These are phyloP conservation scores for Sebastes itinus DNA, from an alignment of 2,797 vertebrate species.

Conservation along the genomic window DNA sequence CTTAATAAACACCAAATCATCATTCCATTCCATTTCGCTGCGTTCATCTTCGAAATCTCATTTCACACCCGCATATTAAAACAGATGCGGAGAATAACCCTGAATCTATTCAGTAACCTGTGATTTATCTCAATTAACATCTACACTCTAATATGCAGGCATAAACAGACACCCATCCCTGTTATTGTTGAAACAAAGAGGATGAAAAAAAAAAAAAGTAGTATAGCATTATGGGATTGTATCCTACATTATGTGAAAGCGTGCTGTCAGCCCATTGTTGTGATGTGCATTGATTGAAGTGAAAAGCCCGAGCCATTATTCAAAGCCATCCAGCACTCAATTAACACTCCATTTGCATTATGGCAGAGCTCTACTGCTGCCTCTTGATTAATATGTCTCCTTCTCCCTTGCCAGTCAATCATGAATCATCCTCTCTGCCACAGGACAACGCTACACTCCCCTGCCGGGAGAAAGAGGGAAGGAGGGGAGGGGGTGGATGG, in stretches of 20 bases:
- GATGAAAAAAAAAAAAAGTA: neutral
- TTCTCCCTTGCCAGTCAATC: slow-evolving; percentile 79
- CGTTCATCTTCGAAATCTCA: slow-evolving; percentile 31
- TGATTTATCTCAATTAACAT: slow-evolving; percentile 47
- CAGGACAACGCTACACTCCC: slow-evolving; percentile 47
- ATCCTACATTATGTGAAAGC: slow-evolving; percentile 55
- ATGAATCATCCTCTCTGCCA: slow-evolving; percentile 75
- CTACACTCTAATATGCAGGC: slow-evolving; percentile 21
- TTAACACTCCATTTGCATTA: slow-evolving; percentile 84
- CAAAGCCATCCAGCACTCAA: slow-evolving; percentile 81
- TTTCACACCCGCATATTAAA: slow-evolving; percentile 38
- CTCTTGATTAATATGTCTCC: slow-evolving; percentile 79
- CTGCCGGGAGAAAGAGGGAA: slow-evolving; percentile 1
- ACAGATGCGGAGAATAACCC: slow-evolving; percentile 32
- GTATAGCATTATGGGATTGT: slow-evolving; percentile 52
- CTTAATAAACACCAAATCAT: slow-evolving; percentile 37
- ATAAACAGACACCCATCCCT: slow-evolving; percentile 29
- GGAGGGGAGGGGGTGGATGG: neutral
- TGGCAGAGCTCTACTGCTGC: slow-evolving; percentile 65
- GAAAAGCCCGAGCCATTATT: slow-evolving; percentile 78
- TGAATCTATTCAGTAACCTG: slow-evolving; percentile 32
- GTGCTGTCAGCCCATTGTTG: slow-evolving; percentile 68
- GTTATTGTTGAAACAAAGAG: slow-evolving; percentile 51
- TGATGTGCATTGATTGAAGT: slow-evolving; percentile 78
- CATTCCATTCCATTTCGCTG: slow-evolving; percentile 21